Evolutionary conservation across 2,888 invertebrate genomes (phyloP).

Genomic region (Latrodectus elegans): DNA sequence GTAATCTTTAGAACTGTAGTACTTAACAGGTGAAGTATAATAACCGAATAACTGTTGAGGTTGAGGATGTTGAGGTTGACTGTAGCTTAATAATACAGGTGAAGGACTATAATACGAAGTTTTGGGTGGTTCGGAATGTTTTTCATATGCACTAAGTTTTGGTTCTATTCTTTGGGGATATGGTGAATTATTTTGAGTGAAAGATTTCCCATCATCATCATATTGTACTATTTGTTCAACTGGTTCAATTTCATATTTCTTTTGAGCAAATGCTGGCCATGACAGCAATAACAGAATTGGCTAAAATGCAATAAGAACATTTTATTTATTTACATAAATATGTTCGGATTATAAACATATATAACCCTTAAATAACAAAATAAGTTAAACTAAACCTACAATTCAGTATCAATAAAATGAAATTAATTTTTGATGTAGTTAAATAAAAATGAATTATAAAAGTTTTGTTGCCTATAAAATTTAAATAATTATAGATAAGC

Average conservation of each 20-base stretch:
- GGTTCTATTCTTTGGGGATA: slow-evolving; percentile 18
- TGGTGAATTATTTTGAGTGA: slow-evolving; percentile 5
- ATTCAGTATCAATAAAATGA: no score
- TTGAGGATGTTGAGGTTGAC: background rate
- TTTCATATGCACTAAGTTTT: background rate
- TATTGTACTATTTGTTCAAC: slow-evolving; percentile 19
- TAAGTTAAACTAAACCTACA: no score
- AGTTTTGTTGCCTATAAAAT: no score
- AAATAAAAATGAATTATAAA: no score
- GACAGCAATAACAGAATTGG: background rate
- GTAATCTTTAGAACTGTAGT: no score
- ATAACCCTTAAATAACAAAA: no score
- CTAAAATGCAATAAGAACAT: background rate
- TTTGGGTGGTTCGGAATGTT: background rate
- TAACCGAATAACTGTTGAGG: background rate
- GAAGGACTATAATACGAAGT: background rate
- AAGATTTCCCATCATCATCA: slow-evolving; percentile 11
- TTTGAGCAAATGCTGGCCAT: background rate
- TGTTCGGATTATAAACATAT: no score
- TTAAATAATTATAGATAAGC: no score
- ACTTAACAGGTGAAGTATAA: background rate
- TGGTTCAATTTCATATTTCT: background rate
- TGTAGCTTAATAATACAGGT: background rate
- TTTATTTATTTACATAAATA: no score
- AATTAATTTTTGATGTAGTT: no score